Evolutionary conservation across 2,113 vertebrate species (phyloP).

Genomic region (Dolichotis patagonum): DNA sequence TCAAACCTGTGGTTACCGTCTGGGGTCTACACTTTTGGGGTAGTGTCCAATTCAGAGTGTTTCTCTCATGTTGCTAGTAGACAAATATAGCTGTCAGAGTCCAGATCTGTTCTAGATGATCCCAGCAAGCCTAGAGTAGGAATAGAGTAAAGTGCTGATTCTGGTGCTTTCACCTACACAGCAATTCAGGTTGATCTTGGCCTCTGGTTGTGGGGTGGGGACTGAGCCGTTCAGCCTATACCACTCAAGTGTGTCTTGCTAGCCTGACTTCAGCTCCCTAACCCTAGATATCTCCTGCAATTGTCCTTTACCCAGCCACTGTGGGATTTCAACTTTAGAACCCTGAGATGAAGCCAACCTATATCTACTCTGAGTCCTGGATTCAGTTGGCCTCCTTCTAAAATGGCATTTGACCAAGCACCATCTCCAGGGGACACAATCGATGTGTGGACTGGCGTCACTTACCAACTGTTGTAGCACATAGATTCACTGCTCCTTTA

Average conservation of each 20-base stretch:
- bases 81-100: too few relatives aligned
- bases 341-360: not conserved
- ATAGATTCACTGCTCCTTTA: not conserved
- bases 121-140: too few relatives aligned
- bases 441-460: not conserved
- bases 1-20: too few relatives aligned
- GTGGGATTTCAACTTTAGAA: not conserved
- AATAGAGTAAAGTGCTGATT: too few relatives aligned
- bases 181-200: too few relatives aligned
- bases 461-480: not conserved
- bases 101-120: too few relatives aligned
- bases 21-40: too few relatives aligned
- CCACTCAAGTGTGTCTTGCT: not conserved
- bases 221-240: not conserved
- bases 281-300: not conserved
- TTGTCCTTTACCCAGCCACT: not conserved
- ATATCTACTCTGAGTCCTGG: not conserved
- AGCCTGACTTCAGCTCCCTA: not conserved
- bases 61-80: too few relatives aligned
- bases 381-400: not conserved
- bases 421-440: not conserved
- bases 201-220: not conserved
- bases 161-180: too few relatives aligned
- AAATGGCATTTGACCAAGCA: not conserved
- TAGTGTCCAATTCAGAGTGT: too few relatives aligned